Percentiles rank a stretch among this genome's conserved stretches.
phyloP scores from a whole-genome alignment of 1,140 invertebrate species.

The Zaprionus tsacasi region DNA sequence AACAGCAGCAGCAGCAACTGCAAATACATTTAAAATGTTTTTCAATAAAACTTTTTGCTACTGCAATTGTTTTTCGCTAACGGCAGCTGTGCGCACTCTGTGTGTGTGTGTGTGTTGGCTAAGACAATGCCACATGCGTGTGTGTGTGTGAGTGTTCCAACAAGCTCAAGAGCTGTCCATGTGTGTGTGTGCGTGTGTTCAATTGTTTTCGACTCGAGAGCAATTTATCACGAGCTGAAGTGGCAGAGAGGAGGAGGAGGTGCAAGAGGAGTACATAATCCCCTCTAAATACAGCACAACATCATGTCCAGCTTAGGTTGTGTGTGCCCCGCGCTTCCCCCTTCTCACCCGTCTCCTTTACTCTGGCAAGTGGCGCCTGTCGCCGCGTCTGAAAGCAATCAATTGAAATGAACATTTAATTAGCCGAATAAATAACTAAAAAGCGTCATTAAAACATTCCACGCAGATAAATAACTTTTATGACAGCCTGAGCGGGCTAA shows the following conservation, averaged over 20 bases:
- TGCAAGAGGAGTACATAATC: conserved; percentile 74
- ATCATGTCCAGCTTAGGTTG: conserved; percentile 1
- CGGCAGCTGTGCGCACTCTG: conserved; percentile 28
- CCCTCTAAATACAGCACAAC: conserved; percentile 75
- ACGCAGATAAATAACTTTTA: conserved; percentile 75
- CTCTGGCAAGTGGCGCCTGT: not conserved
- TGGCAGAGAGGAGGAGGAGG: conserved; percentile 18
- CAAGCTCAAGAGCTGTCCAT: not conserved
- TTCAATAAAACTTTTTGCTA: conserved; percentile 75
- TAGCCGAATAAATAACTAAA: conserved; percentile 55
- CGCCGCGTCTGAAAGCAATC: conserved; percentile 14
- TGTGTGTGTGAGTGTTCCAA: conserved; percentile 8
- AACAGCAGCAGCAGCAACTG: conserved; percentile 46
- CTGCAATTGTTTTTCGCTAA: conserved; percentile 69
- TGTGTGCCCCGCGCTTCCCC: not conserved
- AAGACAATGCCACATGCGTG: not conserved
- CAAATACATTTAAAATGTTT: conserved; percentile 78
- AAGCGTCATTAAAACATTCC: conserved; percentile 60
- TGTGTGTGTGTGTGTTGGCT: not conserved
- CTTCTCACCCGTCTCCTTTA: not conserved
- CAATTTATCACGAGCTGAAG: conserved; percentile 60
- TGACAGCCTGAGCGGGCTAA: conserved; percentile 46
- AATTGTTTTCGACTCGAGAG: conserved; percentile 74
- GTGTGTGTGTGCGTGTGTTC: conserved; percentile 36
- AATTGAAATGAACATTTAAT: conserved; percentile 79